These are phyloP conservation scores for Phyllopteryx taeniolatus DNA, from an alignment of 2,113 vertebrate species.

Conservation along the genomic window DNA sequence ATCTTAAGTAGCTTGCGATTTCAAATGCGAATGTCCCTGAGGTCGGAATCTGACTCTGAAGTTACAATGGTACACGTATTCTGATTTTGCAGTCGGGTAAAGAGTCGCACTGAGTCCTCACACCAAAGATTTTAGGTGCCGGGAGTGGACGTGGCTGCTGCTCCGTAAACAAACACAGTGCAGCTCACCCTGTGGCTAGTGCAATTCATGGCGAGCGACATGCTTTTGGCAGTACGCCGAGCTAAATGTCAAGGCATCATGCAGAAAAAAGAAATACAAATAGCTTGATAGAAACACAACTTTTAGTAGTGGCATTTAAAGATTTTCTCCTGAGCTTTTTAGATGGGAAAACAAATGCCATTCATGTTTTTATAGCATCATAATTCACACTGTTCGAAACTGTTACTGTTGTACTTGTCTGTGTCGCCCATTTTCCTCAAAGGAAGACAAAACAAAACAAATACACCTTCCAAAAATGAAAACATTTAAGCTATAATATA, in stretches of 20 bases:
- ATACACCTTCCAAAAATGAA: too few relatives aligned
- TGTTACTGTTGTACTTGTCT: too few relatives aligned
- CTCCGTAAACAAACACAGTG: neutral
- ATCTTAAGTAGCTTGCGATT: neutral
- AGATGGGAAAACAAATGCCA: neutral
- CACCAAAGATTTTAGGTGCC: neutral
- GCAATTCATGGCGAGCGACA: neutral
- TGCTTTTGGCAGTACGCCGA: neutral
- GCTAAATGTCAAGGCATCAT: neutral
- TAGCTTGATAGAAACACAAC: neutral
- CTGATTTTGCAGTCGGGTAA: neutral
- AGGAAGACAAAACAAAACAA: too few relatives aligned
- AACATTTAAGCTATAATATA: too few relatives aligned
- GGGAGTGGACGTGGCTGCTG: neutral
- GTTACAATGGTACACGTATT: neutral
- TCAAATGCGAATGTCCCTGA: neutral
- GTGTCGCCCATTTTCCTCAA: too few relatives aligned
- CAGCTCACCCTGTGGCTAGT: neutral
- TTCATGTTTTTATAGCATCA: too few relatives aligned
- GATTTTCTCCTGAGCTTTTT: neutral
- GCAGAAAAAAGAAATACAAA: neutral
- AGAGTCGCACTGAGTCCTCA: neutral
- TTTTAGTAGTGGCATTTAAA: neutral
- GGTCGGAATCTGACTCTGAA: neutral
- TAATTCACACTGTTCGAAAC: too few relatives aligned